phyloP scores from a whole-genome alignment of 2,113 vertebrate species.

The Columba livia region DNA sequence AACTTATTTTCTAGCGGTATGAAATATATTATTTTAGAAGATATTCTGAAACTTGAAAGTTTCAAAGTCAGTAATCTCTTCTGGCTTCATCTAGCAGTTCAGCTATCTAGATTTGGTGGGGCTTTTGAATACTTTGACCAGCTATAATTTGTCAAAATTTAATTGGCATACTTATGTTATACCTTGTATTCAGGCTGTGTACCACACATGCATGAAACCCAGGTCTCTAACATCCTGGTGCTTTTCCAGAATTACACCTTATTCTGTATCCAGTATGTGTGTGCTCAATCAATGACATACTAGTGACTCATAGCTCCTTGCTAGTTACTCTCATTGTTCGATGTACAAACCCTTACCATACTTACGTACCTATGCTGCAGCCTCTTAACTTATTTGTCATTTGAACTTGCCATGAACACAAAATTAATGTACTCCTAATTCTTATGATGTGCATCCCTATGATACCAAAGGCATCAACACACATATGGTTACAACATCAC shows the following conservation, averaged over 20 bases:
- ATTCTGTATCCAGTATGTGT: not conserved
- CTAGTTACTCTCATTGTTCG: not conserved
- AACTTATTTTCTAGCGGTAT: not conserved
- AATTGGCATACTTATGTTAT: not conserved
- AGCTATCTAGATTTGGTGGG: not conserved
- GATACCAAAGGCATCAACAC: not conserved
- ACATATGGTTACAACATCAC: not conserved
- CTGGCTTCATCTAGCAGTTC: not conserved
- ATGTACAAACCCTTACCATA: not conserved
- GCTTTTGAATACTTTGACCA: not conserved
- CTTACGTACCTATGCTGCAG: not conserved
- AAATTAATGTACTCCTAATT: not conserved
- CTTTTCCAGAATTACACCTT: not conserved
- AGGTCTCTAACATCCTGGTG: not conserved
- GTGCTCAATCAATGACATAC: not conserved
- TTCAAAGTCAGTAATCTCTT: not conserved
- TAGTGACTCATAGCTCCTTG: not conserved
- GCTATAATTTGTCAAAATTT: not conserved
- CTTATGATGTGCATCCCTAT: not conserved
- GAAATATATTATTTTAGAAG: not conserved
- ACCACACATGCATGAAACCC: not conserved
- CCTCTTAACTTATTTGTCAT: not conserved
- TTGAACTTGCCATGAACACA: not conserved
- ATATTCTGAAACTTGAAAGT: not conserved
- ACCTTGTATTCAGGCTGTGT: not conserved